Conservation (phyloP, 2,113 vertebrate species). For the Osmerus eperlanus region DNA sequence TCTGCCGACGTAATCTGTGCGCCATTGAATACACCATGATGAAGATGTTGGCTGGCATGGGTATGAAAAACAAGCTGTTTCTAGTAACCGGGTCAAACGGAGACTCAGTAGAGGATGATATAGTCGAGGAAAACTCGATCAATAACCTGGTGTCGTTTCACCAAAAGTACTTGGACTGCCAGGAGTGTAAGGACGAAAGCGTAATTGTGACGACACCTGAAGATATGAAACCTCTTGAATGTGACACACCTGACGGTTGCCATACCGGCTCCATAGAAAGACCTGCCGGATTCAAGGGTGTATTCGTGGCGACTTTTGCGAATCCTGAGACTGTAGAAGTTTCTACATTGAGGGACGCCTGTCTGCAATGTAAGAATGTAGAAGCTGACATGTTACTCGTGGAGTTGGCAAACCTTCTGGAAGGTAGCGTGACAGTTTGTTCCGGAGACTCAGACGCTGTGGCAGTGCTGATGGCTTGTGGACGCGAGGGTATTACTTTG, state of each 20-base stretch:
- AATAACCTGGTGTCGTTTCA: slow-evolving; percentile 6
- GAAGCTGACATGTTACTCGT: slow-evolving; percentile 1
- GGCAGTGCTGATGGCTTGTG: not conserved
- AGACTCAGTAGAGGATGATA: not conserved
- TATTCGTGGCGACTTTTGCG: not conserved
- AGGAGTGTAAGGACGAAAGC: not conserved
- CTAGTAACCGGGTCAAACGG: not conserved
- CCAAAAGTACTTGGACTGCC: not conserved
- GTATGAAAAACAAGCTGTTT: slow-evolving; percentile 1
- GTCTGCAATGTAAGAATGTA: not conserved
- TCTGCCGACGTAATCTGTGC: too few species aligned
- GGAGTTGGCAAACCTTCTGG: not conserved
- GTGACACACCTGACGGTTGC: not conserved
- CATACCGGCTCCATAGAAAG: not conserved
- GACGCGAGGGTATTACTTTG: not conserved
- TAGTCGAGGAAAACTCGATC: not conserved
- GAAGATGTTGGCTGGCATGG: not conserved
- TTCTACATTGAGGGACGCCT: not conserved
- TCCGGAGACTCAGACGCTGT: not conserved
- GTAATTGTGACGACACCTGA: not conserved
- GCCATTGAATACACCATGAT: not conserved
- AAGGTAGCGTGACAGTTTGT: not conserved
- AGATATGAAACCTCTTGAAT: not conserved
- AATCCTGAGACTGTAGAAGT: not conserved
- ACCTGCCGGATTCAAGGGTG: not conserved